These are phyloP conservation scores for Thamnophis elegans DNA, from an alignment of 2,797 vertebrate species.

Conservation along the genomic window DNA sequence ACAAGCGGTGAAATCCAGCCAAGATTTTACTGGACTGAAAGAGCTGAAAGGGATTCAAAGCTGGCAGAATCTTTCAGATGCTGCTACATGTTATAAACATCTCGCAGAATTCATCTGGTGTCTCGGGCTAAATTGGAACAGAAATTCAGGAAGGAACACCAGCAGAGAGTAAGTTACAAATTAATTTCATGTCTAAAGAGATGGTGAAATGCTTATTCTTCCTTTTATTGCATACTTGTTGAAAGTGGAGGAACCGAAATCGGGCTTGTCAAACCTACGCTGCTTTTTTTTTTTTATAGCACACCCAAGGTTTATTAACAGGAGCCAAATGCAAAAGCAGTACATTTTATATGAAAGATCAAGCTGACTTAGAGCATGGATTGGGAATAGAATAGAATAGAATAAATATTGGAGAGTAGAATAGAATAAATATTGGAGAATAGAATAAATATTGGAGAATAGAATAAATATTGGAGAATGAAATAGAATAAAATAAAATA, in stretches of 20 bases:
- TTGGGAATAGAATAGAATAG: background rate
- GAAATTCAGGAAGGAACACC: background rate
- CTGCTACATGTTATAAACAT: background rate
- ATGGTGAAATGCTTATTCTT: background rate
- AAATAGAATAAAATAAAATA: too few relatives aligned
- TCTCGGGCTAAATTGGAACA: background rate
- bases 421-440: too few relatives aligned
- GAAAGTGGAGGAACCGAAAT: background rate
- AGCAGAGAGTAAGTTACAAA: background rate
- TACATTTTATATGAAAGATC: background rate
- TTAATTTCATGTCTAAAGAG: background rate
- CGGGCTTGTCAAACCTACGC: background rate
- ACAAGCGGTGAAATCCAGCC: background rate
- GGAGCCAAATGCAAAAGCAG: background rate
- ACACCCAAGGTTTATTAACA: background rate
- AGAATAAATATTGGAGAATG: too few relatives aligned
- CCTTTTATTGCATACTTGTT: background rate
- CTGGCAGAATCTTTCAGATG: conserved; percentile 14
- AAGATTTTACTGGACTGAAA: background rate
- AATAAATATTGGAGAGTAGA: too few relatives aligned
- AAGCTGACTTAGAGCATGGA: background rate
- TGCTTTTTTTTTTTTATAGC: background rate
- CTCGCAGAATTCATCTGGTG: background rate
- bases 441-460: too few relatives aligned
- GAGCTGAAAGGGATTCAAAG: conserved; percentile 13